Evolutionary conservation across 1,140 invertebrate species (phyloP).

Genomic region (Chironomus tepperi): DNA sequence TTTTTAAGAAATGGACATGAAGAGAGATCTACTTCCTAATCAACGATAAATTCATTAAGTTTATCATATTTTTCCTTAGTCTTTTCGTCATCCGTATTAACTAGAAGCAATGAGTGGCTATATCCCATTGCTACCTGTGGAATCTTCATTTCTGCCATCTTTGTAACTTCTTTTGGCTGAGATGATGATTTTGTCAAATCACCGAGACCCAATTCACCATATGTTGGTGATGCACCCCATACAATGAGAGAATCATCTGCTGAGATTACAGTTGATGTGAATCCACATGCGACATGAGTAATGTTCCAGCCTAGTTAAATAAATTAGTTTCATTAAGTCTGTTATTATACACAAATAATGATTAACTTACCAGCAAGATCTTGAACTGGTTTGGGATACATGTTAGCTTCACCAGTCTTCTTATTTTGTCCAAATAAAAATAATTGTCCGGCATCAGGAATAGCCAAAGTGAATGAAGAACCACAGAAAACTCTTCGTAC

Average conservation of each 20-base stretch:
- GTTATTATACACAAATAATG: too few species aligned
- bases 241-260: conserved; percentile 85
- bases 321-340: not conserved
- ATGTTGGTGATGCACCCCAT: conserved; percentile 86
- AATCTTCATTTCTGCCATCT: conserved; percentile 71
- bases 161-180: conserved; percentile 79
- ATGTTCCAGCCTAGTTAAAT: conserved; percentile 67
- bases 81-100: conserved; percentile 42
- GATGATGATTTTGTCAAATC: conserved; percentile 82
- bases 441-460: conserved; percentile 68
- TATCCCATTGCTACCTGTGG: conserved; percentile 73
- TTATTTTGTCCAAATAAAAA: conserved; percentile 88
- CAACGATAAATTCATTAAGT: conserved; percentile 42
- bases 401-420: conserved; percentile 85
- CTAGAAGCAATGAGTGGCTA: conserved; percentile 66
- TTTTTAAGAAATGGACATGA: conserved; percentile 1
- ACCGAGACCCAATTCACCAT: conserved; percentile 84
- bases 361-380: conserved; percentile 66
- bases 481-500: conserved; percentile 72
- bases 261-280: conserved; percentile 75
- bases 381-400: conserved; percentile 92
- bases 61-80: conserved; percentile 44
- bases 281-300: conserved; percentile 65
- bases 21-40: conserved; percentile 26
- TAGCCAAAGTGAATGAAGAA: conserved; percentile 73